Base-by-base conservation (phyloP, 2,888 invertebrate species). In the Bombyx huttoni region DNA sequence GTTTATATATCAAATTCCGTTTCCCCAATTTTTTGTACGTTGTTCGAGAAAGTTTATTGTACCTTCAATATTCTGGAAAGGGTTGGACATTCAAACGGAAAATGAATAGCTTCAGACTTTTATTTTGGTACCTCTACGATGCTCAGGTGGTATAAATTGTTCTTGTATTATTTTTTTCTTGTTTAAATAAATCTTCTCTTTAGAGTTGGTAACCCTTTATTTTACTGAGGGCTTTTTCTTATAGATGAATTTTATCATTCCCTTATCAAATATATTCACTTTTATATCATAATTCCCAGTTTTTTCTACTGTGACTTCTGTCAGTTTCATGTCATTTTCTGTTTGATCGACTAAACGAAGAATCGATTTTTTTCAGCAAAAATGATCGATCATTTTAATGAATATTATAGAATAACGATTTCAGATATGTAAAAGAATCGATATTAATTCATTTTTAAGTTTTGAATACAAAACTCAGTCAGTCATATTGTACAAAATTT, bases 61-160 rank as follows among this genome's bases (percentile, higher is more conserved):
- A 34, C 50, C 47, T 46, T 50, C 46, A 34, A 46, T 24, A 34
- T 50, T 46, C 46, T 34, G n/a, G 10, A 13, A 47, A 51, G 50
- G 50, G 47, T 14, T 13, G 34, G 46, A 47, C 8, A 12, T 1
- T 48, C 34, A 47, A 47, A 51, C 50, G 47, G 34, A 13, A 51
- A 51, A 51, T 46, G 47, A 51, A 51, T 51, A 35, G 47, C 47
- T 47, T 51, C 47, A 51, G 47, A 34, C 46, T 51, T 51, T 51
- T 51, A 51, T 51, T 34, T 51, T 13, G 40, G 50, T 40, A 50
- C 50, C 46, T 46, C 8, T 40, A 13, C 13, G 46, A 10, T n/a
- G 50, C 47, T 13, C 50, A 51, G 47, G 50, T 51, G 50, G 47
- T 47, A 51, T 51, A 47, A 46, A 47, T 51, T 47, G 47, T 48